phyloP scores from a whole-genome alignment of 2,113 vertebrate species.

The Ceratotherium simum region DNA sequence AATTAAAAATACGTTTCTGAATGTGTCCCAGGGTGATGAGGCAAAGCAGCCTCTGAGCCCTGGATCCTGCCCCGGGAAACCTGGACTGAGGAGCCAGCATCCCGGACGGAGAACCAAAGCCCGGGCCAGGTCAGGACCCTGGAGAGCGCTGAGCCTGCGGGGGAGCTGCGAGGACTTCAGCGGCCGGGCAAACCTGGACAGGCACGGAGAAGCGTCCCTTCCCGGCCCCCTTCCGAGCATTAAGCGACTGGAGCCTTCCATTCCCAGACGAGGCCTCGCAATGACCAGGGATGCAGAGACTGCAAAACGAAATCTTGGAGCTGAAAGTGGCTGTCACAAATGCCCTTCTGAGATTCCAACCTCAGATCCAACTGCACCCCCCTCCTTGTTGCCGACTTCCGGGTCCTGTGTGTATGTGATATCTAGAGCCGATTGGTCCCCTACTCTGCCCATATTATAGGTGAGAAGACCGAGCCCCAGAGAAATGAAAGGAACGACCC shows the following conservation, averaged over 20 bases:
- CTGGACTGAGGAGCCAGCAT: not conserved
- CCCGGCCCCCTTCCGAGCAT: not conserved
- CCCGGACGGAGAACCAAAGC: not conserved
- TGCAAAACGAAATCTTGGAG: not conserved
- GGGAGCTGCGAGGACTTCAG: not conserved
- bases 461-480: not conserved
- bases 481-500: not conserved
- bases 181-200: rapidly evolving
- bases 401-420: not conserved
- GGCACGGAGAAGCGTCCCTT: not conserved
- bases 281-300: not conserved
- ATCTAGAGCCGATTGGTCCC: not conserved
- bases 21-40: not conserved
- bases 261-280: not conserved
- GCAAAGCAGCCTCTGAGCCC: not conserved
- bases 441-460: not conserved
- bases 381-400: not conserved
- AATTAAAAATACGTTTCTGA: not conserved
- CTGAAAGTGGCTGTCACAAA: not conserved
- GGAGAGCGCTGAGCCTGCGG: slow-evolving; percentile 28
- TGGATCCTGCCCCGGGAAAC: not conserved
- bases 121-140: slow-evolving; percentile 44
- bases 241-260: not conserved
- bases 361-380: not conserved
- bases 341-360: not conserved